Evolutionary conservation across 2,797 vertebrate genomes (phyloP).

Genomic region (Meriones psammophilus): DNA sequence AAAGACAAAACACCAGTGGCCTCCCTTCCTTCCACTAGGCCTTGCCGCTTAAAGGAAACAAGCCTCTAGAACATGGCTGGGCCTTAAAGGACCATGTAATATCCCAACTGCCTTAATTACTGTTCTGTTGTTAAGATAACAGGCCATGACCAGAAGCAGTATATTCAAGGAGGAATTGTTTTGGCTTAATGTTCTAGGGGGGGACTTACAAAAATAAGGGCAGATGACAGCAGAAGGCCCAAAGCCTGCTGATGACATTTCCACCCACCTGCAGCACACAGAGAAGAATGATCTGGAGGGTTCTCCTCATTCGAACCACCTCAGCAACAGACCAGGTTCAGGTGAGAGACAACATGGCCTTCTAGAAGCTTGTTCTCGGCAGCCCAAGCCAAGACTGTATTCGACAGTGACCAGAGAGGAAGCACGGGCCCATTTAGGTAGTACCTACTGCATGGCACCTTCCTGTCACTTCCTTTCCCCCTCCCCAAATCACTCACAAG

Average conservation of each 20-base stretch:
- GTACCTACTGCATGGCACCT: background rate
- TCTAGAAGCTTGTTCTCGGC: background rate
- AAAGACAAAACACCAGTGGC: background rate
- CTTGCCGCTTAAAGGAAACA: background rate
- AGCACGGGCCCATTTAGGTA: background rate
- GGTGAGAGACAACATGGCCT: background rate
- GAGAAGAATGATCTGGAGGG: background rate
- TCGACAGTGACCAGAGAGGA: background rate
- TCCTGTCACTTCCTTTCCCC: background rate
- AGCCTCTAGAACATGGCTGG: background rate
- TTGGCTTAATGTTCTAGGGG: background rate
- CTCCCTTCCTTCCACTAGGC: background rate
- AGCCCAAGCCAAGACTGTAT: constrained; percentile 13
- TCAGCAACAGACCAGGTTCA: background rate
- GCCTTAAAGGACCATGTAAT: background rate
- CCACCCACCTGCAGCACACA: background rate
- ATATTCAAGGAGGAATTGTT: background rate
- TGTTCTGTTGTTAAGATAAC: background rate
- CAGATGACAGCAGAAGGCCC: background rate
- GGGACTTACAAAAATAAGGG: too few relatives aligned
- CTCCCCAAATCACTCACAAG: background rate
- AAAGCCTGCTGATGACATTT: background rate
- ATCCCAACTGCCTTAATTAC: background rate
- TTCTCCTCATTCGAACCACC: background rate
- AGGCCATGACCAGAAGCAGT: background rate